Evolutionary conservation across 2,797 vertebrate genomes (phyloP).

Genomic region (Eupleurogrammus muticus): DNA sequence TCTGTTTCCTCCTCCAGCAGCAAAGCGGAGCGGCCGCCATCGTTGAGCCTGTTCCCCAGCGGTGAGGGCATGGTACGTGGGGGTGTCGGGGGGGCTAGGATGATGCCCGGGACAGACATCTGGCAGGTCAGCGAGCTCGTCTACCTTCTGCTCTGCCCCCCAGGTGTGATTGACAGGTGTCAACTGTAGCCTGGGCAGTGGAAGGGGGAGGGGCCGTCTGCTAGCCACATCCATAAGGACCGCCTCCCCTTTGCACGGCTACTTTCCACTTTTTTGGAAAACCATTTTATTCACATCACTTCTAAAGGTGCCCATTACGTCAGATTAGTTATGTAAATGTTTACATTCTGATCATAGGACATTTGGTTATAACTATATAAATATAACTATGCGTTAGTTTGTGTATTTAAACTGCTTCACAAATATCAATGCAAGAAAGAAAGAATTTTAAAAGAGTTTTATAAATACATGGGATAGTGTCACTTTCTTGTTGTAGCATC

Average conservation of each 20-base stretch:
- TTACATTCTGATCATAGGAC: conserved; percentile 25
- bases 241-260: conserved; percentile 59
- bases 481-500: conserved; percentile 15
- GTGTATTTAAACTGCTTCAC: conserved; percentile 1
- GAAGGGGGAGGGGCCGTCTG: conserved; percentile 60
- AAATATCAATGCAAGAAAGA: conserved; percentile 4
- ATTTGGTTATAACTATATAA: conserved; percentile 34
- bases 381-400: no score
- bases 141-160: conserved; percentile 92
- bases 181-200: conserved; percentile 47
- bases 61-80: conserved; percentile 98
- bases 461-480: not conserved
- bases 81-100: conserved; percentile 93
- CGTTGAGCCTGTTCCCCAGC: conserved; percentile 94
- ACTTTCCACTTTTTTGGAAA: conserved; percentile 66
- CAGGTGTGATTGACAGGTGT: conserved; percentile 91
- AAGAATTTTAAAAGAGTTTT: no score
- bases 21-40: conserved; percentile 96
- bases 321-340: conserved; percentile 4
- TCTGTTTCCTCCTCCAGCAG: conserved; percentile 74
- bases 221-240: conserved; percentile 58
- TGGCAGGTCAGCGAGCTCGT: conserved; percentile 95
- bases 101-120: conserved; percentile 91
- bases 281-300: not conserved
- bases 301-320: conserved; percentile 20